Base-by-base conservation (phyloP, 1,140 invertebrate species). In the Panagrolaimus sp. region DNA sequence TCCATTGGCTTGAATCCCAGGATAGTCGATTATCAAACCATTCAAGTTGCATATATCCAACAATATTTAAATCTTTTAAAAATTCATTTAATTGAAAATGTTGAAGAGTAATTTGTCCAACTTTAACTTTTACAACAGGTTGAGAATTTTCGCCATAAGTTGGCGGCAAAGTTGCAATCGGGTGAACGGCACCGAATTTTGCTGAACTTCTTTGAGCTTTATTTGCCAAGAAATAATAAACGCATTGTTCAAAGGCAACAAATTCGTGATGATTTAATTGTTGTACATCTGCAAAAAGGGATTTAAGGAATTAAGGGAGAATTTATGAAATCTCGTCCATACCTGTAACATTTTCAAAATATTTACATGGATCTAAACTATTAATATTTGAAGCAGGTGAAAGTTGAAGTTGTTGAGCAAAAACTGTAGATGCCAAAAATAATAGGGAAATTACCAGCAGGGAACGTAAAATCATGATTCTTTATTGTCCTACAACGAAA, bases 51-150 rank as follows among this genome's bases (percentile, higher is more conserved):
- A 82, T 65, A 63, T 83, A 82, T 0, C 80, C 80, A 38, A 77
- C 72, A 43, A 82, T 83, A 44, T 79, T 69, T 21, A 82, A 65
- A 52, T 83, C 81, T 69, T 79, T 77, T 14, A 83, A 28, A 52
- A 81, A 82, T 65, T 82, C 80, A 69, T 82, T 83, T 78, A 82
- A 71, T 66, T 82, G 77, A 69, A 78, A 82, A 62, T 82, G 80
- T 45, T 80, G 78, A 15, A 80, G 72, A 21, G 80, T 82, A 43
- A 80, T 73, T 68, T 80, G 76, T 15, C 67, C 70, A 44, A 80
- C 66, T 32, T 52, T 43, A 45, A 80, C 74, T n/a, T 68, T 69
- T 12, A 80, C 65, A 0, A 55, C 70, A 17, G 74, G 14, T 47
- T 70, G 38, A 17, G 75, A 55, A 43, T 26, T 71, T 68, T 63